These are phyloP conservation scores for Amblyopsis rosae DNA, from an alignment of 2,113 vertebrate genomes.

Conservation along the genomic window DNA sequence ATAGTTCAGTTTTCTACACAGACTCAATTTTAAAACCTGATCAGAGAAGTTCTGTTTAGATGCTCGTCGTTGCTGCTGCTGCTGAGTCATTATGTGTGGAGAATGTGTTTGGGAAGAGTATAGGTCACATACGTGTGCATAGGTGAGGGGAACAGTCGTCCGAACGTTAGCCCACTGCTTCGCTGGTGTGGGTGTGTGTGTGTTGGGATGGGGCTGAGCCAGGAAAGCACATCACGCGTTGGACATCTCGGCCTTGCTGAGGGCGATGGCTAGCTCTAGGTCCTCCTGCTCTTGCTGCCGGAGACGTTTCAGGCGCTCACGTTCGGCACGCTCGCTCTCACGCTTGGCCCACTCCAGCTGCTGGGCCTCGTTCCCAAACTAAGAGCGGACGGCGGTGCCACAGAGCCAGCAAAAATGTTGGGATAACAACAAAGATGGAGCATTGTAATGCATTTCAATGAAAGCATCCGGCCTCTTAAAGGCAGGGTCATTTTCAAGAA, in stretches of 20 bases:
- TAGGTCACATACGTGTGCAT: conserved; percentile 2
- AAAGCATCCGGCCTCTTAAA: too few relatives aligned
- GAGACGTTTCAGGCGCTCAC: conserved; percentile 89
- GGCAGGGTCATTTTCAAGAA: too few relatives aligned
- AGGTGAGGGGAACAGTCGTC: not conserved
- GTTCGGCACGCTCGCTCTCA: conserved; percentile 93
- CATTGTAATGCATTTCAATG: too few relatives aligned
- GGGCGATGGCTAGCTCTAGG: conserved; percentile 94
- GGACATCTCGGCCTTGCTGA: conserved; percentile 98
- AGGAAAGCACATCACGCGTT: conserved; percentile 75
- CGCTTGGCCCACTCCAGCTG: conserved; percentile 98
- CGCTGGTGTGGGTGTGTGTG: not conserved
- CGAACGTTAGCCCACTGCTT: not conserved
- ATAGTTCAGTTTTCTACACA: conserved; percentile 9
- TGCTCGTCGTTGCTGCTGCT: not conserved
- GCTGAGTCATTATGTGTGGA: conserved; percentile 5
- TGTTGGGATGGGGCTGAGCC: conserved; percentile 6
- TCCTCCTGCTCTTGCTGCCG: conserved; percentile 96
- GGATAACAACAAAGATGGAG: too few relatives aligned
- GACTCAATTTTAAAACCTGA: not conserved
- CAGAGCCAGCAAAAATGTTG: too few relatives aligned
- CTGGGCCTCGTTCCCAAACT: conserved; percentile 98
- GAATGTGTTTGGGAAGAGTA: conserved; percentile 2
- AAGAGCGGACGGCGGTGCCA: not conserved
- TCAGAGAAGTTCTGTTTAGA: not conserved